Base-by-base conservation (phyloP, 2,888 invertebrate genomes). In the Aproaerema taeniolella region DNA sequence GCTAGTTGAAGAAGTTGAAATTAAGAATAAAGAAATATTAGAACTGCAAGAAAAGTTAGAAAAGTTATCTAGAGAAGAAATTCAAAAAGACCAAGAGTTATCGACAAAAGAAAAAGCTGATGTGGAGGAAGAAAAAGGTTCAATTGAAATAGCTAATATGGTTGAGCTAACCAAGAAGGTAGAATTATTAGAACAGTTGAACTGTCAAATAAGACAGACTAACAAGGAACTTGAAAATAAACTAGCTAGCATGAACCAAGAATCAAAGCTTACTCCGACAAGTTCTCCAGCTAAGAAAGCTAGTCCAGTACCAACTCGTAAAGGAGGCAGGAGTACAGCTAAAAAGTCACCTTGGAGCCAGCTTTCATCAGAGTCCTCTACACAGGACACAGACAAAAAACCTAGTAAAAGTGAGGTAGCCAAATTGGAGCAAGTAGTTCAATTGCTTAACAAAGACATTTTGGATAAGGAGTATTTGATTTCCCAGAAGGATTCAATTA, bases 71-170 rank as follows among this genome's bases (percentile, higher is more conserved):
- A 43, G 65, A 38, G 33, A 17, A 30, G 39, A 25, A 28, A 26
- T 28, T 11, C 20, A 29, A 14, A n/a, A 10, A 10, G 20, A 32
- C 2, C 38, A 49, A 36, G 47, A 50, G 17, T 33, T 42, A 6
- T 20, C 39, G 24, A 17, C 12, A 12, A 65, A 69, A 52, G 62
- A 66, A 45, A 64, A 67, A 45, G 57, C 65, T 43, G 87, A 88
- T 37, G 66, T 83, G 56, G 88, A 87, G 53, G 83, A 87, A 58
- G 91, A 92, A 61, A 91, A 90, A 50, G 87, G 88, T n/a, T 85
- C 81, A 49, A 66, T 88, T 32, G 85, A 87, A 61, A 80, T 85
- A 49, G 53, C 70, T 20, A 67, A 72, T 45, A 82, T 86, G 81
- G 65, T 61, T 39, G 79, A 86, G 49, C 55, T 87, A 30, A 72